Conservation (phyloP, 2,888 invertebrate species). For the Thymelicus acteon region DNA sequence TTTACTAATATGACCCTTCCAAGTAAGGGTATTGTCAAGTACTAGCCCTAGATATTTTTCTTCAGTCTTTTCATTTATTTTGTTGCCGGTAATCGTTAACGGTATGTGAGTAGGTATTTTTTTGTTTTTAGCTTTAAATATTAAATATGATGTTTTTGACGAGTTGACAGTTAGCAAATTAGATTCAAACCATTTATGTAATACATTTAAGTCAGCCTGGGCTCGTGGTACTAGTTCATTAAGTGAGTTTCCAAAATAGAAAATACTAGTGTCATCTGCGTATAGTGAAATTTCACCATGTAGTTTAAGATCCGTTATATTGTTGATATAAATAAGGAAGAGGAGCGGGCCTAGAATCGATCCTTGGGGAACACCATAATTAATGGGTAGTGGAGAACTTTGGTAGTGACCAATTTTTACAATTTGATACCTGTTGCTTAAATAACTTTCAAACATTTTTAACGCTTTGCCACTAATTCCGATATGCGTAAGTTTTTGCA, state of each 20-base stretch:
- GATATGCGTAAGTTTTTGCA: too few species aligned
- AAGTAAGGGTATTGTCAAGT: conserved; percentile 38
- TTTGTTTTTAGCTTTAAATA: conserved; percentile 24
- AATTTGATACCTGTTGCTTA: too few species aligned
- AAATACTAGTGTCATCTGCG: conserved; percentile 37
- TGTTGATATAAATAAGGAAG: conserved; percentile 32
- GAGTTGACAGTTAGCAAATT: conserved; percentile 36
- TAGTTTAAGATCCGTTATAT: conserved; percentile 10
- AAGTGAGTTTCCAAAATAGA: conserved; percentile 39
- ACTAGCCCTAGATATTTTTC: conserved; percentile 45
- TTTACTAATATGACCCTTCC: conserved; percentile 42
- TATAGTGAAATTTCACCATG: conserved; percentile 16
- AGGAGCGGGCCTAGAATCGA: conserved; percentile 3
- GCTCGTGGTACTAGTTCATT: conserved; percentile 20
- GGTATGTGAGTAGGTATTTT: neutral
- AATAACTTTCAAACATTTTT: too few species aligned
- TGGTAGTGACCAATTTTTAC: too few species aligned
- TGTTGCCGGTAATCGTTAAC: conserved; percentile 15
- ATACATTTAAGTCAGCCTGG: conserved; percentile 39
- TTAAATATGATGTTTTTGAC: conserved; percentile 18
- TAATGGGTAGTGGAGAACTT: neutral
- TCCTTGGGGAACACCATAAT: conserved; percentile 38
- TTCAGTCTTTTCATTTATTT: conserved; percentile 11
- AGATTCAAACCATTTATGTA: conserved; percentile 40
- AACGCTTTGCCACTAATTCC: too few species aligned